phyloP scores from a whole-genome alignment of 2,888 invertebrate species.

The Lymantria monacha region DNA sequence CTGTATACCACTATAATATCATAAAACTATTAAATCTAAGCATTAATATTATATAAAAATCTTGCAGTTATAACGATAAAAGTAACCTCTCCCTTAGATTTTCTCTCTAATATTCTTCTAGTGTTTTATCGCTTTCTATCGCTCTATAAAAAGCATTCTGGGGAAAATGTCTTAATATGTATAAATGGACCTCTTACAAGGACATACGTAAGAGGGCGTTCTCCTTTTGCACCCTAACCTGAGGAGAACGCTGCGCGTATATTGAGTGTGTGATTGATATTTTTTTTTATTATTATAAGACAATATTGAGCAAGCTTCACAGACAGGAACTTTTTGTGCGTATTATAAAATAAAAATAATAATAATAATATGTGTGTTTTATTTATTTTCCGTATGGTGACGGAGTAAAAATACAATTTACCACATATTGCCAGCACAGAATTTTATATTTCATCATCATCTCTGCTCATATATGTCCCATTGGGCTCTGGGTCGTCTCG shows the following conservation, averaged over 20 bases:
- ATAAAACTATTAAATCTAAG: no score
- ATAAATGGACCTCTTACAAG: background rate
- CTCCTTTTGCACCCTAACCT: background rate
- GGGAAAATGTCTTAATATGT: background rate
- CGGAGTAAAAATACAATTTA: no score
- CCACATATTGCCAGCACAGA: no score
- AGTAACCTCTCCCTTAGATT: background rate
- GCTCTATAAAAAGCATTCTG: background rate
- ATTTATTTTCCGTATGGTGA: no score
- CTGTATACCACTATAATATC: no score
- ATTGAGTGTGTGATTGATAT: background rate
- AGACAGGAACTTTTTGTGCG: background rate
- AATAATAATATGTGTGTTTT: background rate
- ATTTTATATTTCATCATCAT: no score
- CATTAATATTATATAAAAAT: no score
- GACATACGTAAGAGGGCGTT: background rate
- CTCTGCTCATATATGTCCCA: no score
- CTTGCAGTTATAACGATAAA: background rate
- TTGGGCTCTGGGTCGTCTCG: no score
- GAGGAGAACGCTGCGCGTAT: background rate
- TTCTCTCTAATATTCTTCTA: background rate
- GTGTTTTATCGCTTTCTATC: background rate
- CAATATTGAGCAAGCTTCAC: background rate
- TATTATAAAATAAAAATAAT: constrained; percentile 1
- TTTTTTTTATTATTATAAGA: background rate